Evolutionary conservation across 2,113 vertebrate species (phyloP), one percentile per base, ranked within the genome.

Genomic region (Alligator sinensis): DNA sequence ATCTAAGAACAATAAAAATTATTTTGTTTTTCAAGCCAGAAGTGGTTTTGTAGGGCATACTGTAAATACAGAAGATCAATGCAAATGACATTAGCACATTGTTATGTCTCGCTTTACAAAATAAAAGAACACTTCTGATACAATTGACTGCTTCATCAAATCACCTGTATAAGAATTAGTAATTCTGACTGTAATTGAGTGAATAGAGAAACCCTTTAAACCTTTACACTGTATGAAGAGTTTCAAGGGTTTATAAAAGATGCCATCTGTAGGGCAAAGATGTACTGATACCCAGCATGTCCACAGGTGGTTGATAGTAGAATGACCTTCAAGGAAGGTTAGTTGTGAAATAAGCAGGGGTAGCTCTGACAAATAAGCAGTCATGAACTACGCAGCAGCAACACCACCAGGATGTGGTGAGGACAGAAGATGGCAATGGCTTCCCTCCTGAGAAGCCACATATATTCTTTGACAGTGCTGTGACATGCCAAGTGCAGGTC

Each of bases 181-280:
- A 93, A 88, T 85, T 90, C 22, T 82, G 88, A 92, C 93, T 88
- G 28, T 87, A 68, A 95, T 88, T 90, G 87, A 91, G 89, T 21
- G 11, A 93, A 78, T n/a, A 79, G 27, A 86, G 66, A 82, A 93
- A 87, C 30, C 72, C 54, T 91, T 91, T 77, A 85, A 66, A 77
- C n/a, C 76, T 88, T 90, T 86, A 90, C 61, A 4, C 0, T 70
- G 66, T 82, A 63, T 80, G 72, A 57, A 11, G 47, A 47, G 7
- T 47, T 47, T 47, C 47, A 47, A 47, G 47, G 61, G 38, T 54
- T 54, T 62, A 28, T 11, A 13, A 62, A 77, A 30, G 47, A 47
- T 47, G 47, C 47, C 47, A 47, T 47, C 22, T 60, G 86, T 80
- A 77, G 55, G 28, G 63, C 62, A 90, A 74, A 78, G 64, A 12